Evolutionary conservation across 2,888 invertebrate species (phyloP).

Genomic region (Clivina fossor): DNA sequence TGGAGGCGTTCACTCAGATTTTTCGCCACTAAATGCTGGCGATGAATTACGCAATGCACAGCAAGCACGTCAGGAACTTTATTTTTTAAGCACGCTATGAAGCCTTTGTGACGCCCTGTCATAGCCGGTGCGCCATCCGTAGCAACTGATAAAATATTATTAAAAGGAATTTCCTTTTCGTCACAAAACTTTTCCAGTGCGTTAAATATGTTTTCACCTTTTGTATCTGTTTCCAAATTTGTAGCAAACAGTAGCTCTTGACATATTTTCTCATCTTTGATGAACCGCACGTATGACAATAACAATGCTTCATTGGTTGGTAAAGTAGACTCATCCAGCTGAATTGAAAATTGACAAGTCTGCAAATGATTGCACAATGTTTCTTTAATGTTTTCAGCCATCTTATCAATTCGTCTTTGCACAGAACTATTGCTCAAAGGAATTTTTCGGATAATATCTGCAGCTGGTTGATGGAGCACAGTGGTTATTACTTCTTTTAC

Average conservation of each 20-base stretch:
- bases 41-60: conserved; percentile 41
- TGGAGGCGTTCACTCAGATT: conserved; percentile 35
- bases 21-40: conserved; percentile 39
- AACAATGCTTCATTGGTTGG: conserved; percentile 38
- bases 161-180: conserved; percentile 29
- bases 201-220: conserved; percentile 38
- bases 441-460: conserved; percentile 35
- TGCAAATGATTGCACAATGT: conserved; percentile 37
- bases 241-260: conserved; percentile 37
- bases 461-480: conserved; percentile 36
- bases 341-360: conserved; percentile 13
- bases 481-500: conserved; percentile 37
- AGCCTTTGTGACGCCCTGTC: conserved; percentile 35
- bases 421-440: conserved; percentile 37
- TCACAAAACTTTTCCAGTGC: conserved; percentile 31
- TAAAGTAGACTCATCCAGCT: conserved; percentile 41
- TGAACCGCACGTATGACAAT: conserved; percentile 40
- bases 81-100: conserved; percentile 42
- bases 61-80: conserved; percentile 38
- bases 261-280: conserved; percentile 37
- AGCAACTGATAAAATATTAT: conserved; percentile 34
- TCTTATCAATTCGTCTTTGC: conserved; percentile 39
- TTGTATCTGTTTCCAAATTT: conserved; percentile 36
- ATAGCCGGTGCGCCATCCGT: conserved; percentile 33
- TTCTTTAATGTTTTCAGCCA: conserved; percentile 39